Evolutionary conservation across 1,140 invertebrate species (phyloP).

Genomic region (Schlechtendalia chinensis): DNA sequence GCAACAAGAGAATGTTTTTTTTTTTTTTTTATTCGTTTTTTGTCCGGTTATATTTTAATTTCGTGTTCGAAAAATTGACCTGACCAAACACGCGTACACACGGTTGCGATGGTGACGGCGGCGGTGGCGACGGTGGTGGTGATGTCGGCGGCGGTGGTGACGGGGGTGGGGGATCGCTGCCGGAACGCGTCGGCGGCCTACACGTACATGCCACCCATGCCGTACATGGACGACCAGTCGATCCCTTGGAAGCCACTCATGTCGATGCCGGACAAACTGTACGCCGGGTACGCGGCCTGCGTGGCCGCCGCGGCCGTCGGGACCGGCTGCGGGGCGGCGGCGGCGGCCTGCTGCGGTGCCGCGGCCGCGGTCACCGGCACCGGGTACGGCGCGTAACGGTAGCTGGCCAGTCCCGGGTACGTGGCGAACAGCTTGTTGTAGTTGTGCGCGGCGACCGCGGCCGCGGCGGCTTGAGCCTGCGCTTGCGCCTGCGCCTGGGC

Average conservation of each 20-base stretch:
- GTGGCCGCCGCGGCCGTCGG: constrained; percentile 61
- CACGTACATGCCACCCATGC: constrained; percentile 88
- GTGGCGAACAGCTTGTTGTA: constrained; percentile 71
- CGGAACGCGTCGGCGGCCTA: constrained; percentile 57
- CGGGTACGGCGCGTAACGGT: constrained; percentile 72
- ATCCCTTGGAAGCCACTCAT: constrained; percentile 88
- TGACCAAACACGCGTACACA: constrained; percentile 24
- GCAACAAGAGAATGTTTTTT: constrained; percentile 46
- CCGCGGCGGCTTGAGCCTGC: constrained; percentile 57
- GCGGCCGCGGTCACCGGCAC: constrained; percentile 61
- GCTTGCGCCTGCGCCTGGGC: constrained; percentile 64
- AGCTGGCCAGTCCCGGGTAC: constrained; percentile 66
- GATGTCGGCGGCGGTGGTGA: constrained; percentile 5
- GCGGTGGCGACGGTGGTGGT: not conserved
- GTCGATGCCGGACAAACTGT: constrained; percentile 78
- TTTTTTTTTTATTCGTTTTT: constrained; percentile 7
- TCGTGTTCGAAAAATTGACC: constrained; percentile 34
- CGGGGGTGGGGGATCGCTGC: not conserved
- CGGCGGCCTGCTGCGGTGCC: constrained; percentile 58
- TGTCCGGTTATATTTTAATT: constrained; percentile 13
- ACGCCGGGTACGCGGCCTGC: constrained; percentile 67
- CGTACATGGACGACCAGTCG: constrained; percentile 86
- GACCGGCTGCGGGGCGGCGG: constrained; percentile 56
- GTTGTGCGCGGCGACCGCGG: constrained; percentile 58
- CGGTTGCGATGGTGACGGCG: too few species aligned